phyloP scores from a whole-genome alignment of 2,797 vertebrate genomes.

The Falco naumanni region DNA sequence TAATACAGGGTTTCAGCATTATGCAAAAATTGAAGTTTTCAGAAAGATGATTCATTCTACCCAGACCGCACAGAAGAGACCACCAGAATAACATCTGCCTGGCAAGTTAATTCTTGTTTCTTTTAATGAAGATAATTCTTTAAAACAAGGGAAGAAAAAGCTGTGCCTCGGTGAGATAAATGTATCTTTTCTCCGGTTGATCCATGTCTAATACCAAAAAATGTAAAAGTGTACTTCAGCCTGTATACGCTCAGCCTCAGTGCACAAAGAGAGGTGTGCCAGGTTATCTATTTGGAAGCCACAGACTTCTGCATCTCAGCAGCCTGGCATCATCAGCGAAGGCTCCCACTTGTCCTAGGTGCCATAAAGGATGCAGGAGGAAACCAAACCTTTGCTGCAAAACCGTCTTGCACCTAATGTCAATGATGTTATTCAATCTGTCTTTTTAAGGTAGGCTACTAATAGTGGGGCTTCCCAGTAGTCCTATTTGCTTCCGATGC shows the following conservation, averaged over 20 bases:
- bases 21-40: neutral
- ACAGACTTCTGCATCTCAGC: neutral
- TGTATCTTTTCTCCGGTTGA: neutral
- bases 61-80: neutral
- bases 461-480: neutral
- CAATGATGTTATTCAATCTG: neutral
- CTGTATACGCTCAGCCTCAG: neutral
- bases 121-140: slow-evolving; percentile 42
- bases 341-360: neutral
- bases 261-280: neutral
- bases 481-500: neutral
- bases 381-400: neutral
- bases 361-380: neutral
- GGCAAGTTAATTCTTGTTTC: slow-evolving; percentile 26
- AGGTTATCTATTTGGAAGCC: neutral
- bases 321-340: neutral
- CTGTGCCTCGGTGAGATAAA: neutral
- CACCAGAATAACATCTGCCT: neutral
- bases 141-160: neutral
- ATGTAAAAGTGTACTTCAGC: neutral
- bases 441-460: neutral
- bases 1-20: slow-evolving; percentile 27
- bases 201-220: neutral
- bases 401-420: neutral
- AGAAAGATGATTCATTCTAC: slow-evolving; percentile 27